Conservation (phyloP, 1,140 invertebrate species). For the Acromyrmex charruanus region DNA sequence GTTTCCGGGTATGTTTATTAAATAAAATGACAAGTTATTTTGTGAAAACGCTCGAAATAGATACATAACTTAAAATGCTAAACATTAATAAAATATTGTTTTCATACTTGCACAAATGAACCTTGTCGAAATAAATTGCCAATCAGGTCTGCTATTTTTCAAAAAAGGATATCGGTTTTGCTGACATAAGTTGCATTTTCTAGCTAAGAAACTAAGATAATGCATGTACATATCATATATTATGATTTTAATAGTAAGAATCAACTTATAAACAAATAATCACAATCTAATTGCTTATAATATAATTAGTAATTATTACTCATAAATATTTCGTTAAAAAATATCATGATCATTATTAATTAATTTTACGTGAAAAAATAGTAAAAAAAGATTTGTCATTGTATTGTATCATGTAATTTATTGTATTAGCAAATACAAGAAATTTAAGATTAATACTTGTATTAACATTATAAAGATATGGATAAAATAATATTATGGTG, state of each 20-base stretch:
- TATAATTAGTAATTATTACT: neutral
- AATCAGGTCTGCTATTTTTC: neutral
- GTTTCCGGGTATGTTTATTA: neutral
- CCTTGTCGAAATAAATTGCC: neutral
- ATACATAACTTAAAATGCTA: constrained; percentile 1
- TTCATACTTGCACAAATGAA: neutral
- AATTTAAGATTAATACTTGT: too few relatives aligned
- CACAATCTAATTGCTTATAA: neutral
- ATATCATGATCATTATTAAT: neutral
- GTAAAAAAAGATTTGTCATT: neutral
- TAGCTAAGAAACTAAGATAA: neutral
- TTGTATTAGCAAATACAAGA: too few relatives aligned
- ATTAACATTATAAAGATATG: too few relatives aligned
- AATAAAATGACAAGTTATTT: neutral
- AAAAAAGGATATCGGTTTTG: neutral
- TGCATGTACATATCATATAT: neutral
- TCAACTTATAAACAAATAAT: neutral
- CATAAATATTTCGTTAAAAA: neutral
- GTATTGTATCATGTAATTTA: neutral
- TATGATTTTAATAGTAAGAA: neutral
- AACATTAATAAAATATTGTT: neutral
- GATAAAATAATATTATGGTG: too few relatives aligned
- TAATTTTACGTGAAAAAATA: neutral
- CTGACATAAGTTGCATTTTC: neutral
- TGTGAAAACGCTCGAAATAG: neutral